Conservation (phyloP, 1,140 invertebrate genomes). For the Aphelinus certus region DNA sequence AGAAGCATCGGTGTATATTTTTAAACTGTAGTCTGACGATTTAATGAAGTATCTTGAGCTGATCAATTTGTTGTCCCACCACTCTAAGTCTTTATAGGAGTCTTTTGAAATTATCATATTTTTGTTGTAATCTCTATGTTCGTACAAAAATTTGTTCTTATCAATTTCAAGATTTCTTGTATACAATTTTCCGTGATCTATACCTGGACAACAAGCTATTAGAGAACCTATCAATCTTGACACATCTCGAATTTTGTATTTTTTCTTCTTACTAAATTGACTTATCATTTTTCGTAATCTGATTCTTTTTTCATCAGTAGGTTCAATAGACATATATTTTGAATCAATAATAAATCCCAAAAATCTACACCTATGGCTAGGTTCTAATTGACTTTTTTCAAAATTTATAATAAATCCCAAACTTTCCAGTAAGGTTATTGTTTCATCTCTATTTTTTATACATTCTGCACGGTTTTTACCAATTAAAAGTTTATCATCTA, state of each 20-base stretch:
- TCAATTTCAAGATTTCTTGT: constrained; percentile 44
- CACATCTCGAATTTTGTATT: constrained; percentile 42
- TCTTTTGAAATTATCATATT: constrained; percentile 22
- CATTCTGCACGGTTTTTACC: neutral
- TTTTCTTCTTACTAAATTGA: neutral
- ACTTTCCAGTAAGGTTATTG: neutral
- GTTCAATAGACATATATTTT: neutral
- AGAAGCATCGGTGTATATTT: constrained; percentile 38
- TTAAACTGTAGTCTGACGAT: constrained; percentile 1
- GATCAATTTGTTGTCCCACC: constrained; percentile 31
- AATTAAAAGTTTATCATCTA: constrained; percentile 3
- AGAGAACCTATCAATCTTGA: constrained; percentile 43
- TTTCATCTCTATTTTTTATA: neutral
- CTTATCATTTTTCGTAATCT: neutral
- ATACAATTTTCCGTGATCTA: constrained; percentile 43
- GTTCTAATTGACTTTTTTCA: neutral
- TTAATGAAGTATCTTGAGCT: neutral
- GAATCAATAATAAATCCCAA: constrained; percentile 11
- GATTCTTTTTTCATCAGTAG: neutral
- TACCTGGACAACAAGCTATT: constrained; percentile 41
- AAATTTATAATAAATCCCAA: constrained; percentile 8
- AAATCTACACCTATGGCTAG: neutral
- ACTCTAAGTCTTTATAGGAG: constrained; percentile 13
- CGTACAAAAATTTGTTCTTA: constrained; percentile 29
- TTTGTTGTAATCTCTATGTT: constrained; percentile 28